Conservation (phyloP, 2,888 invertebrate genomes). For the Cancer borealis region DNA sequence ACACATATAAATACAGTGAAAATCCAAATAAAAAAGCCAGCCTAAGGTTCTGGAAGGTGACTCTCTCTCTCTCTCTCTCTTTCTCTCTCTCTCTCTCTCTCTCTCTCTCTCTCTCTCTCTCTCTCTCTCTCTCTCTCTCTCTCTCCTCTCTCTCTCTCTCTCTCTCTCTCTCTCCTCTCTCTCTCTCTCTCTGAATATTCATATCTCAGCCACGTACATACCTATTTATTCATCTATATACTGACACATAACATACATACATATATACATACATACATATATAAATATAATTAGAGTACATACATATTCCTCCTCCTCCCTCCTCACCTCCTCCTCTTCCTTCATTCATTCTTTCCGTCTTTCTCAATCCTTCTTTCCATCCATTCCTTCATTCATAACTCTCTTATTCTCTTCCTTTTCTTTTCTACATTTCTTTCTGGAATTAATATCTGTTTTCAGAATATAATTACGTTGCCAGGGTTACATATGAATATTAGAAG, state of each 20-base stretch:
- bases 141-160: background rate
- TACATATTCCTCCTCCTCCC: too few species aligned
- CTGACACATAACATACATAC: too few species aligned
- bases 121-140: background rate
- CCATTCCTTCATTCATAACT: background rate
- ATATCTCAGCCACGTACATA: too few species aligned
- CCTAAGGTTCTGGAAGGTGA: too few species aligned
- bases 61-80: slow-evolving; percentile 3
- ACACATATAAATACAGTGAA: too few species aligned
- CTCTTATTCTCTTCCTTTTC: background rate
- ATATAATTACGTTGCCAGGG: too few species aligned
- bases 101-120: background rate
- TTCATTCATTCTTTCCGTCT: background rate
- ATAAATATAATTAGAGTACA: too few species aligned
- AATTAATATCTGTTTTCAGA: too few species aligned
- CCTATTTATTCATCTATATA: background rate
- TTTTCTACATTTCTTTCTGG: background rate
- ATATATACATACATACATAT: too few species aligned
- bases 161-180: background rate
- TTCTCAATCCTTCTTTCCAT: background rate
- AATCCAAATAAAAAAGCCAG: too few species aligned
- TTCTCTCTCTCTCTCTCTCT: slow-evolving; percentile 2
- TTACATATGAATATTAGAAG: too few species aligned
- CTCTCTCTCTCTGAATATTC: background rate
- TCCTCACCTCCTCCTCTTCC: background rate